Evolutionary conservation across 30 jellyfish, hydroid and myxozoan species (phyloP).

Genomic region (Aurelia aurita): DNA sequence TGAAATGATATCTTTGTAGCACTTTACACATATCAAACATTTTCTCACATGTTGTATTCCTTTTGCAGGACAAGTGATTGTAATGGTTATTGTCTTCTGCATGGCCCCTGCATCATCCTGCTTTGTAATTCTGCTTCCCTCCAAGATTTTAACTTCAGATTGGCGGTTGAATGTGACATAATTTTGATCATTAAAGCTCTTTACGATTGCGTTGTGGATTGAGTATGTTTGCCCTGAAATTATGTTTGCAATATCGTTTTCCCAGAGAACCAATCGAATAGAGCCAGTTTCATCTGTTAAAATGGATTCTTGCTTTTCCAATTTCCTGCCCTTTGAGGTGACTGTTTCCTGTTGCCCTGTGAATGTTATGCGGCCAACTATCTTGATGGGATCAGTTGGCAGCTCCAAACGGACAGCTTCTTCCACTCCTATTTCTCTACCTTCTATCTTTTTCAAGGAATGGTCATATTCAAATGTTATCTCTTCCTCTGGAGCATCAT

Average conservation of each 20-base stretch:
- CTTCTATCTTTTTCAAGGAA: no score
- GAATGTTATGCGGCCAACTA: not conserved
- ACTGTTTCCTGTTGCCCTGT: not conserved
- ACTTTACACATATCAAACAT: not conserved
- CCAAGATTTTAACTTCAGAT: not conserved
- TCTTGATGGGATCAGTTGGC: not conserved
- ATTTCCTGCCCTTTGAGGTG: not conserved
- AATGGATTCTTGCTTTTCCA: not conserved
- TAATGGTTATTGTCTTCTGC: not conserved
- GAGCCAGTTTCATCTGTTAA: not conserved
- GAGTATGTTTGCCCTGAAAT: not conserved
- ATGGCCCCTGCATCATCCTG: not conserved
- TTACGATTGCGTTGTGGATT: not conserved
- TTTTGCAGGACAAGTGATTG: not conserved
- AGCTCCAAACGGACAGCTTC: no score
- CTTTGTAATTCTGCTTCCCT: not conserved
- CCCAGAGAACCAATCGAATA: not conserved
- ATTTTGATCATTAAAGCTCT: conserved; percentile 1
- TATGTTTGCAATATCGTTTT: not conserved
- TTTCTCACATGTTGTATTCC: not conserved
- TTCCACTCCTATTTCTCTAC: no score
- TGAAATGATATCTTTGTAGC: not conserved
- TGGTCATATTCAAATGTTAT: no score
- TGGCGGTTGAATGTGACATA: not conserved
- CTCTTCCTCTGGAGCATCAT: no score